Evolutionary conservation across 2,113 vertebrate species (phyloP), one percentile per base, ranked within the genome.

Genomic region (Amphiprion ocellaris): DNA sequence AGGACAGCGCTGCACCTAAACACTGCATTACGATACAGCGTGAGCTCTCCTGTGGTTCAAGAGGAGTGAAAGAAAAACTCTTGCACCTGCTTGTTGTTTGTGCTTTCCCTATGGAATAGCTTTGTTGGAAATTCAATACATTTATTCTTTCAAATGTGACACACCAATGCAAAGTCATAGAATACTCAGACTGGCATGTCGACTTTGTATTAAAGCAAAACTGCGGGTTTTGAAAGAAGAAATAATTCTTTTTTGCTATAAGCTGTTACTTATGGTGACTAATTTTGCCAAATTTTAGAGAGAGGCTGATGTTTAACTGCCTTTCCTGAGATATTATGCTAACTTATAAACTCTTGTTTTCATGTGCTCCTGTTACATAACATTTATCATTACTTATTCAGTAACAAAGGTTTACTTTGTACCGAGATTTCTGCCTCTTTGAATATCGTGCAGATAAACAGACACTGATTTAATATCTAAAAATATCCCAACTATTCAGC

Each of bases 1-100:
- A 26, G 24, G 7, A 46, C 58, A 69, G 14, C 7, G 46, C 41
- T 60, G 52, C 47, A 17, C 21, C 64, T 11, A 59, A 62, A 62
- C 49, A 54, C 28, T 66, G 60, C 37, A 76, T 41, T 52, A 16
- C 26, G 3, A 3, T 9, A 15, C 74, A 79, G 17, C 28, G 30
- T 11, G 47, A 28, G 41, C 41, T 67, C 33, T 30, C 2, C 8
- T 41, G 55, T 30, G 66, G 23, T 16, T 3, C 28, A 41, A 28
- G 28, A 74, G 53, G 47, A 7, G n/a, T 28, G 12, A 54, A 64
- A 55, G 2, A 21, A 10, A 46, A 26, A 39, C 46, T 21, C 28
- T 21, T 37, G n/a, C 44, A 64, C 26, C 9, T 19, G 9, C 5
- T 28, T 28, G 44, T 5, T 67, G 10, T 64, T 65, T 0, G 21